Evolutionary conservation across 2,797 vertebrate genomes (phyloP).

Genomic region (Anniella stebbinsi): DNA sequence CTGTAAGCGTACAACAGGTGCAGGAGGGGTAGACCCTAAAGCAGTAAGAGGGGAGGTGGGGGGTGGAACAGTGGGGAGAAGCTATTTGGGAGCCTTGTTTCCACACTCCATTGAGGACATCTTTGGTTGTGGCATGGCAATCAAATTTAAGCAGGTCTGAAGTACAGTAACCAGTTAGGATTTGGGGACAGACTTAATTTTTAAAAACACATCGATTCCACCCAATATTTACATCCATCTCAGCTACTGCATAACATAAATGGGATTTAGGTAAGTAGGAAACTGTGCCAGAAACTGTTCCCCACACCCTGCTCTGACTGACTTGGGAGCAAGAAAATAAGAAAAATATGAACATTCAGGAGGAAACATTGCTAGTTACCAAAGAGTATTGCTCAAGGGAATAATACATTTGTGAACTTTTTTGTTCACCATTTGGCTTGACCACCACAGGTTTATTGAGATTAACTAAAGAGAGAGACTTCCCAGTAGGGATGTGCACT

Average conservation of each 20-base stretch:
- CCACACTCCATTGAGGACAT: not conserved
- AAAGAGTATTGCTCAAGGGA: not conserved
- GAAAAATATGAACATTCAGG: not conserved
- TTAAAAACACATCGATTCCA: not conserved
- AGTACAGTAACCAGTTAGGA: not conserved
- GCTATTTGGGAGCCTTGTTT: not conserved
- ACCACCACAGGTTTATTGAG: not conserved
- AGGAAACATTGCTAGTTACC: not conserved
- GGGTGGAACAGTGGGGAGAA: not conserved
- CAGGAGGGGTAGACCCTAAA: not conserved
- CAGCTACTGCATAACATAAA: not conserved
- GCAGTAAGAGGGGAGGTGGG: too few relatives aligned
- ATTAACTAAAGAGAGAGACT: constrained; percentile 31
- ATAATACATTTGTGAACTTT: rapidly evolving
- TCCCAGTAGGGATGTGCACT: too few relatives aligned
- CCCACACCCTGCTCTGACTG: not conserved
- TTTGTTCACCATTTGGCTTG: not conserved
- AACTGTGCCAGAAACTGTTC: not conserved
- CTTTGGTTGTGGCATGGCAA: not conserved
- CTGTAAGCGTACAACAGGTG: too few relatives aligned
- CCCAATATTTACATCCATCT: not conserved
- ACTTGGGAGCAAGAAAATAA: not conserved
- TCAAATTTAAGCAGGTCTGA: not conserved
- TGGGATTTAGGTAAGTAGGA: not conserved
- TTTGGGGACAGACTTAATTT: not conserved